These are phyloP conservation scores for Pseudeuparius sepicola DNA, from an alignment of 2,888 invertebrate genomes.

Conservation along the genomic window DNA sequence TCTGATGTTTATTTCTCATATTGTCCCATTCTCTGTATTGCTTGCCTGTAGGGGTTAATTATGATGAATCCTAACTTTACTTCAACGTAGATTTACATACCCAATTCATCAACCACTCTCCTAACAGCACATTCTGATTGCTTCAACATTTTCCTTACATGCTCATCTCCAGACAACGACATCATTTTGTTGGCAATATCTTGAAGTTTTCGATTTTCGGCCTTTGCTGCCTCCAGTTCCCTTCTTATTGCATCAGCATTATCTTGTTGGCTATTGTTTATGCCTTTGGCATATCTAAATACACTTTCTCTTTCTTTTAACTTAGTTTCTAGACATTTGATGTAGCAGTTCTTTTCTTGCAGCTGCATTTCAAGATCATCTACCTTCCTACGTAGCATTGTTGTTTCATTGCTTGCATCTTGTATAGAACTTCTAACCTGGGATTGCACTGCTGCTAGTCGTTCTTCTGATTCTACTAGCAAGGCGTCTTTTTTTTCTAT, in stretches of 20 bases:
- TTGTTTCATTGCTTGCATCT: constrained; percentile 29
- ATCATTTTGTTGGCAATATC: constrained; percentile 26
- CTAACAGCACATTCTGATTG: constrained; percentile 35
- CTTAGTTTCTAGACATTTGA: constrained; percentile 21
- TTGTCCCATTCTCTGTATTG: constrained; percentile 30
- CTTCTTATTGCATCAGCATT: constrained; percentile 22
- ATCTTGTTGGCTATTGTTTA: constrained; percentile 17
- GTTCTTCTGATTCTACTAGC: constrained; percentile 32
- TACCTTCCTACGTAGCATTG: constrained; percentile 28
- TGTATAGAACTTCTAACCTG: constrained; percentile 31
- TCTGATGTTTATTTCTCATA: constrained; percentile 11
- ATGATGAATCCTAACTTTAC: too few species aligned
- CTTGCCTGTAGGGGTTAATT: too few species aligned
- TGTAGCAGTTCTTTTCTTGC: constrained; percentile 21
- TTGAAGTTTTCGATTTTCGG: constrained; percentile 26
- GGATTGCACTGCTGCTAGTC: constrained; percentile 30
- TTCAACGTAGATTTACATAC: too few species aligned
- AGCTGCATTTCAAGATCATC: constrained; percentile 25
- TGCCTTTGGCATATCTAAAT: neutral
- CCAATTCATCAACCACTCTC: constrained; percentile 29
- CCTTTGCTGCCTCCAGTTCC: constrained; percentile 25
- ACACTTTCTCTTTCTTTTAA: constrained; percentile 8
- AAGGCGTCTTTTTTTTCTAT: constrained; percentile 32
- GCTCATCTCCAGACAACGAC: constrained; percentile 27
- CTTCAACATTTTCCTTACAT: constrained; percentile 31